A percentile compares a stretch with the other conserved stretches of the same genome.
Conservation (phyloP, 2,888 invertebrate genomes). For the Melanostoma mellinum region DNA sequence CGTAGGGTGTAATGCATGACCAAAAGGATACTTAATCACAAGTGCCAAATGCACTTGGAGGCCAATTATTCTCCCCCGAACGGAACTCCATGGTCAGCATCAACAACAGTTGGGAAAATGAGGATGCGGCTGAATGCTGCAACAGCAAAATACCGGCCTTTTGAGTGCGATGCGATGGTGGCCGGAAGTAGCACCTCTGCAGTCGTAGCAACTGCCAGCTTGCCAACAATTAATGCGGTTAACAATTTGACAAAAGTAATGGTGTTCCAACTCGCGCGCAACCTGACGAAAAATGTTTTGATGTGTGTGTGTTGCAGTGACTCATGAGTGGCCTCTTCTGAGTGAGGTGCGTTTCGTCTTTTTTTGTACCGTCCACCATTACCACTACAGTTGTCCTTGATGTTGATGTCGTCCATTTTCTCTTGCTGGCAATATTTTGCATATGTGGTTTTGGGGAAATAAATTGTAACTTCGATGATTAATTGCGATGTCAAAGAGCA, state of each 20-base stretch:
- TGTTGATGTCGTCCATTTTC: conserved; percentile 44
- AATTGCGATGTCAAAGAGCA: conserved; percentile 72
- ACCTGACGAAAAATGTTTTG: conserved; percentile 70
- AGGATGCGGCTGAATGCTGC: conserved; percentile 52
- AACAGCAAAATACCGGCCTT: conserved; percentile 36
- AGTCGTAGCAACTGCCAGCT: conserved; percentile 69
- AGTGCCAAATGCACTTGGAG: conserved; percentile 73
- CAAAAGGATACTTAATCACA: conserved; percentile 72
- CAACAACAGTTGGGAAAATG: conserved; percentile 15
- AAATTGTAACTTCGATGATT: conserved; percentile 73
- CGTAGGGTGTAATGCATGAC: conserved; percentile 71
- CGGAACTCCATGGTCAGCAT: conserved; percentile 51
- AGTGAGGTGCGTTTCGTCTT: conserved; percentile 2
- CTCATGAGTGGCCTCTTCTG: conserved; percentile 3
- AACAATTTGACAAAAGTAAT: conserved; percentile 73
- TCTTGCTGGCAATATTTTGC: conserved; percentile 56
- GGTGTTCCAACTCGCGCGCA: conserved; percentile 59
- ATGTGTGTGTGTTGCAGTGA: conserved; percentile 6
- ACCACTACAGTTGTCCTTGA: conserved; percentile 14
- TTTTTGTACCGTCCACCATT: conserved; percentile 24
- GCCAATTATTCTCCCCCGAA: conserved; percentile 67
- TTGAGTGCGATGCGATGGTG: conserved; percentile 39
- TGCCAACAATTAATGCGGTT: conserved; percentile 72
- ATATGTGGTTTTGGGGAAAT: conserved; percentile 70
- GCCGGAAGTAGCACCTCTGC: conserved; percentile 69